Base-by-base conservation (phyloP, 2,888 invertebrate genomes). In the Odontocerum albicorne region DNA sequence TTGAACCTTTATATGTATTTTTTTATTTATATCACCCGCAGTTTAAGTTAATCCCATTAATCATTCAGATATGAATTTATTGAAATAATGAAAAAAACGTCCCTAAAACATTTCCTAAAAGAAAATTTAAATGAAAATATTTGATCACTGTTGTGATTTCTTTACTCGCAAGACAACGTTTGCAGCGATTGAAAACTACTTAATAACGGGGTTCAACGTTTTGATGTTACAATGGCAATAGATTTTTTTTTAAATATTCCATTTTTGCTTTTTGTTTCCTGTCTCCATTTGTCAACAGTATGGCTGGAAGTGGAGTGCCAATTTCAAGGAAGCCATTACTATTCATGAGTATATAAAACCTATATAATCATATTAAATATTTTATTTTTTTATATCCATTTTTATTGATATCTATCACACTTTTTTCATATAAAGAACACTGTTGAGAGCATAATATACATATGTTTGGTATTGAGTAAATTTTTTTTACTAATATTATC, bases 291-390 rank as follows among this genome's bases (percentile, higher is more conserved):
- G 55, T 55, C 55, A 55, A 57, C 73, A 91, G 91, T 90, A 86
- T 85, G 90, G 90, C 85, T 93, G 94, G 94, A 91, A 91, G 85
- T 88, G 91, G 88, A 93, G 92, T 87, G 86, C 91, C 81, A 88
- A 92, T 90, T 94, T 94, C 92, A 90, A 88, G 88, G 91, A 93
- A 85, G 92, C 92, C 82, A 90, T 92, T 81, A 87, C 89, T 83
- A 85, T 85, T 81, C 86, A 86, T 80, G 88, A 89, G 88, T 88
- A 88, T 87, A 79, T 74, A 75, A 74, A 74, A 72, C 77, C 74
- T 78, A 75, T 79, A 74, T 72, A 72, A 70, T 69, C 69, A 73
- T 73, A 75, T 70, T 73, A 72, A 70, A 68, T 72, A 74, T 74
- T 71, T 67, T 64, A 69, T 70, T 67, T 68, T 72, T 72, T 70